These are phyloP conservation scores for Nephrotoma guestfalica DNA, from an alignment of 2,888 invertebrate genomes.

Conservation along the genomic window DNA sequence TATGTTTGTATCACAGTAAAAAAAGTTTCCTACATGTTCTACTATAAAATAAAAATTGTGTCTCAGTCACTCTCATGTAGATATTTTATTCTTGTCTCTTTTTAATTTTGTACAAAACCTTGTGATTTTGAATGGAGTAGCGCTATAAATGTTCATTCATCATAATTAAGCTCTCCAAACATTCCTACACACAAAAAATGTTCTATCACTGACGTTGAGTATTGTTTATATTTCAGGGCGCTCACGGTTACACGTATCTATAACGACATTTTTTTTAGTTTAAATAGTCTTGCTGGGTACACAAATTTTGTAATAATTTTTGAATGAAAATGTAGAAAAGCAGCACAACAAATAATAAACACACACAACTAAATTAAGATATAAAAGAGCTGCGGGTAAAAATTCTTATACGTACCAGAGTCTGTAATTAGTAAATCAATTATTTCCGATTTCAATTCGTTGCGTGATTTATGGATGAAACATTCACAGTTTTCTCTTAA, in stretches of 20 bases:
- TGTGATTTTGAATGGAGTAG: too few species aligned
- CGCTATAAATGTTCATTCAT: background rate
- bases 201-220: too few species aligned
- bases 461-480: background rate
- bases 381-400: background rate
- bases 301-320: background rate
- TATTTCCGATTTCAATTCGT: background rate
- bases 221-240: background rate
- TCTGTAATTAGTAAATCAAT: background rate
- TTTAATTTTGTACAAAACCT: too few species aligned
- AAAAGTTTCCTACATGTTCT: too few species aligned
- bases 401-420: background rate
- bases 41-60: too few species aligned
- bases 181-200: background rate
- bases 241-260: background rate
- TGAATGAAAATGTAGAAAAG: background rate
- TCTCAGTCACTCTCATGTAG: too few species aligned
- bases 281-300: background rate
- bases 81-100: too few species aligned
- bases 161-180: background rate
- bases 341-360: background rate
- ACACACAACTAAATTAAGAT: background rate
- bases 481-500: background rate
- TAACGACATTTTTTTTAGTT: background rate
- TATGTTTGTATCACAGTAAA: too few species aligned